A percentile compares a stretch with the other conserved stretches of the same genome.
Conservation (phyloP, 1,140 invertebrate species). For the Phthorimaea operculella region DNA sequence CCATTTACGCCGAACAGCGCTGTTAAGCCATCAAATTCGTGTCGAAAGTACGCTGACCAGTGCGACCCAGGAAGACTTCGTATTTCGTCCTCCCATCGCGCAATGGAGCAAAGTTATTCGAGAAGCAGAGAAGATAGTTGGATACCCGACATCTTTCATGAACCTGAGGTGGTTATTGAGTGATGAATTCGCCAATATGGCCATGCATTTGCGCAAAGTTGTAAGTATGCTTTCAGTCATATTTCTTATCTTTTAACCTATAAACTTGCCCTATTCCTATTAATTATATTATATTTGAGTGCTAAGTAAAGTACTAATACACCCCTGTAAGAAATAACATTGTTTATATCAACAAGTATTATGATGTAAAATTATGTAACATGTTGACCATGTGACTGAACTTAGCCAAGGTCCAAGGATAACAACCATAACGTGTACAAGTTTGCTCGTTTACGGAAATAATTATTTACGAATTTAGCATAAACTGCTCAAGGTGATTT, state of each 20-base stretch:
- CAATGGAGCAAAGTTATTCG: conserved; percentile 89
- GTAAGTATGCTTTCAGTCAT: conserved; percentile 69
- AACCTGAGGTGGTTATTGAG: conserved; percentile 89
- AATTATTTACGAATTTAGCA: no score
- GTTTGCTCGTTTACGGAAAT: no score
- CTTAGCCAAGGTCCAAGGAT: no score
- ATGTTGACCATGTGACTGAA: no score
- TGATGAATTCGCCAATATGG: conserved; percentile 93
- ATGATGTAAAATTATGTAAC: no score
- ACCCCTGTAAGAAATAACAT: no score
- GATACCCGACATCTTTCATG: conserved; percentile 92
- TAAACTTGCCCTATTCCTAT: background rate
- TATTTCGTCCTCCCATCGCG: conserved; percentile 5
- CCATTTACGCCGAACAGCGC: background rate
- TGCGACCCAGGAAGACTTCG: conserved; percentile 3
- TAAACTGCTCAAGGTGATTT: no score
- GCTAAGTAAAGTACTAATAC: no score
- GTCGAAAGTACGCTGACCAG: background rate
- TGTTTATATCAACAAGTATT: no score
- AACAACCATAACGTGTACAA: no score
- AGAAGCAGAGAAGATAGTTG: conserved; percentile 94
- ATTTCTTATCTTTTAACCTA: background rate
- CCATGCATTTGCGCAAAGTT: conserved; percentile 88
- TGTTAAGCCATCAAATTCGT: background rate
- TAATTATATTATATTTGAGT: no score